Evolutionary conservation across 2,113 vertebrate genomes (phyloP), one percentile per base, ranked within the genome.

Genomic region (Nothocercus nigrocapillus): DNA sequence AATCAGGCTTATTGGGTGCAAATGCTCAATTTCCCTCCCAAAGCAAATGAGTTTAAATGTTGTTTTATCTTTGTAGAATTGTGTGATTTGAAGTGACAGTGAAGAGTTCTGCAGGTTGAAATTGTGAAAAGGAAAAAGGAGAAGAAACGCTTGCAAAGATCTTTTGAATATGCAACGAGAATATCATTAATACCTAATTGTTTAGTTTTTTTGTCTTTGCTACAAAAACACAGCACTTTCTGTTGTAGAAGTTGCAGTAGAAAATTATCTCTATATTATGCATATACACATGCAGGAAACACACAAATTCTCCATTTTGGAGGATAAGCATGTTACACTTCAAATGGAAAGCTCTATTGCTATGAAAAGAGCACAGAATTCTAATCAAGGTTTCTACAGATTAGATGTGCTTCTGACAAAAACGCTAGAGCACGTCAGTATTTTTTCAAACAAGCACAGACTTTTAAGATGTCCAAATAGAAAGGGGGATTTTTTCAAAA

Each of bases 1-100:
- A 98, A 98, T 98, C 98, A 98, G 97, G 97, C 97, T 98, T 98
- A 98, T 98, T 97, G 97, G 97, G 97, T 97, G 95, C 97, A 98
- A 98, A 98, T 96, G 98, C 96, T 98, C 97, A 96, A 97, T 98
- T 98, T 98, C 96, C 97, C 96, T 97, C 97, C 97, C 96, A 97
- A 97, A 97, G 97, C 95, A 98, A 98, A 98, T 97, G 97, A 97
- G 97, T 97, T 97, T 97, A 97, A 97, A 98, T 97, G 97, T 97
- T 97, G 96, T 98, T 98, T 97, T 97, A 97, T 98, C 96, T 98
- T 97, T 27, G 89, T 73, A 96, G 97, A 98, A 98, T 96, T 98
- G 96, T 96, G 94, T 98, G 97, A 98, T 97, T 95, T 97, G 96
- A 98, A 98, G 97, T 98, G 96, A 98, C 97, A 97, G 97, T 98